Evolutionary conservation across 2,888 invertebrate genomes (phyloP), one percentile per base, ranked within the genome.

Genomic region (Synanthedon formicaeformis): DNA sequence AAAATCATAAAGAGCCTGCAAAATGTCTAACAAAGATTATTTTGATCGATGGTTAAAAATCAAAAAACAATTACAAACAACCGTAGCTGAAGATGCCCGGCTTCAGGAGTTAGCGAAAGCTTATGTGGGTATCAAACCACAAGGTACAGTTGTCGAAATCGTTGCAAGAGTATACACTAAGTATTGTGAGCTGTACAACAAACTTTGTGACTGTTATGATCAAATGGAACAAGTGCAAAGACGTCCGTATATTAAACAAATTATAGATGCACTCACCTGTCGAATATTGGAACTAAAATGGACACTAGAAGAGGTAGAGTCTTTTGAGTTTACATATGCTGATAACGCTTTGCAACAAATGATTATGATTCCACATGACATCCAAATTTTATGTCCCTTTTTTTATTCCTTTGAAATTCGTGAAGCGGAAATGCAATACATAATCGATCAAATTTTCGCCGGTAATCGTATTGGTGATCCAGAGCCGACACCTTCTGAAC

Each of bases 271-370:
- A 1, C 71, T 90, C 0, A 88, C 90, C 6, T 88, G 88, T 49
- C 75, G 92, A 10, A 76, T 92, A 60, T 73, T 90, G 2, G 92
- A 92, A 65, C 69, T 91, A 18, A 91, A 91, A 65, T 66, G 73
- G 40, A 86, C 88, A 50, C 66, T 92, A 14, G 88, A 89, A 61
- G 82, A 89, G 56, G 77, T 91, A 10, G 89, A 91, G 67, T 76
- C 81, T 5, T 89, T 89, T 6, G 90, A 92, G 66, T 91, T 84
- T 63, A 93, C 93, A 52, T 94, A 93, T 76, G 89, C 93, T 51
- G 94, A 95, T 66, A 92, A 93, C 62, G 89, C 91, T 34, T 70
- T 94, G 51, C 88, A 92, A 52, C 91, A 92, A 75, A 73, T 93
- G 69, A 90, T 93, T 57, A 85, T 94, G 59, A 88, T 92, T 16